Evolutionary conservation across 2,888 invertebrate genomes (phyloP), one percentile per base, ranked within the genome.

Genomic region (Pasiphila rectangulata): DNA sequence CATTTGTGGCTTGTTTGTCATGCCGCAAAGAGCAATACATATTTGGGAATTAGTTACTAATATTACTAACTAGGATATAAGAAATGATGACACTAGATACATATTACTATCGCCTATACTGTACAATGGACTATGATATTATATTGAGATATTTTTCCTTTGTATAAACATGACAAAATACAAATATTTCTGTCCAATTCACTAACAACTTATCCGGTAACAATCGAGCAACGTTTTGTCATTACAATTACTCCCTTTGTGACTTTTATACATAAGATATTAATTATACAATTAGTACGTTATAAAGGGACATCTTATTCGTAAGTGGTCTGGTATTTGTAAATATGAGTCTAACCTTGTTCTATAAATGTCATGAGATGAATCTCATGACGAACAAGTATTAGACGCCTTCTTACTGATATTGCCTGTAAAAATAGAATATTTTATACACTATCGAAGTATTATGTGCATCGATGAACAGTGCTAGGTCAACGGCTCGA

Each of bases 91-190:
- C 69, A 77, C 79, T 84, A 84, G 73, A 75, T 67, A 61, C 79
- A 85, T 79, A 79, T 2, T 17, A 32, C 17, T 81, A 85, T 76
- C 75, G 69, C 68, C 82, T 86, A 84, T 67, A 72, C 84, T 85
- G 83, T 88, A 88, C 86, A 86, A 80, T 80, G 86, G 84, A 84
- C 84, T 85, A 86, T 83, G 83, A 83, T 84, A 86, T 79, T 81
- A 72, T 72, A 79, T 81, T 83, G 83, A 86, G 84, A 86, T 84
- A 86, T 82, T 79, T 75, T 66, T 78, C 75, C 75, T 82, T 85
- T 74, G 84, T 88, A 87, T 86, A 88, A 86, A 88, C 77, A 78
- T 87, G 87, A 83, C 79, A 87, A 88, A 87, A 88, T 87, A 88
- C 84, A 83, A 84, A 83, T 76, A 80, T 80, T 73, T 81, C 69